Base-by-base conservation (phyloP, 2,888 invertebrate species). In the Drosophila vallismaia region DNA sequence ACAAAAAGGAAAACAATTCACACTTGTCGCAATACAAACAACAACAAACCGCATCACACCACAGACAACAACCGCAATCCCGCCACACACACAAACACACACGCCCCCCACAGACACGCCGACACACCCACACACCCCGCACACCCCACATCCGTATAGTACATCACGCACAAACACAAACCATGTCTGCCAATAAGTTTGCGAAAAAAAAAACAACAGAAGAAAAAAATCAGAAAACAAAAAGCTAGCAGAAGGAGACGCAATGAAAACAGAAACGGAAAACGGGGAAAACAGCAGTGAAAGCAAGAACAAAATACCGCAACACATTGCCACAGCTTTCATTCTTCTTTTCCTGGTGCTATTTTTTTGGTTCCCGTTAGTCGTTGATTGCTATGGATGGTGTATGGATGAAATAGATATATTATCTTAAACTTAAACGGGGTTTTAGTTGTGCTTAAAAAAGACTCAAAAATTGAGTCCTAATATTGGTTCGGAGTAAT, bases 21-120 rank as follows among this genome's bases (percentile, higher is more conserved):
- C 84, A 85, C 88, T 85, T 85, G 88, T 80, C 88, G 80, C 88
- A 86, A 88, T 88, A 83, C 78, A 83, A 80, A 79, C 86, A 83
- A 70, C 70, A 51, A 57, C 64, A 52, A 62, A 69, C 74, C 49
- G 52, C 67, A 73, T 55, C 68, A 45, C 58, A 40, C 36, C 73
- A 73, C 50, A 55, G 81, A 84, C 86, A 82, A 84, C 84, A 82
- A 86, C 86, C 84, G 76, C 81, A 79, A 78, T 78, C 74, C 71
- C 76, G 79, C 80, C 79, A 77, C 73, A 72, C 50, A 67, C 81
- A 62, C 56, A 64, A 72, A 57, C 52, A 70, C 36, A 48, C 66
- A 45, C 14, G 40, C 19, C 64, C 68, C 50, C 64, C 81, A 62
- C 52, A 64, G 66, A 57, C 49, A 71, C 38, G 49, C 60, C 40